Conservation (phyloP, 2,113 vertebrate species). For the Athene noctua region DNA sequence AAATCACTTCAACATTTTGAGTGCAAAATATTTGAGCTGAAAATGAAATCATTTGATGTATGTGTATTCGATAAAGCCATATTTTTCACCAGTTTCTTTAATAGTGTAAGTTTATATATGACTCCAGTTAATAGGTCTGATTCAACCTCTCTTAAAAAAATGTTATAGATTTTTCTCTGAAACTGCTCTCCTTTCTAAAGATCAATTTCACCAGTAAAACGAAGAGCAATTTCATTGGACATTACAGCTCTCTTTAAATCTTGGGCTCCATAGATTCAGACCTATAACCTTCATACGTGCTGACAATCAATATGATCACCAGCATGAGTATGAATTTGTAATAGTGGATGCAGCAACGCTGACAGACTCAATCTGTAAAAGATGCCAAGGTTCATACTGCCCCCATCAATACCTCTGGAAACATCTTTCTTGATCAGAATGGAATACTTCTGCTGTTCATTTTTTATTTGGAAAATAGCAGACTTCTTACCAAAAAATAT, state of each 20-base stretch:
- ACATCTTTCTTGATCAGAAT: background rate
- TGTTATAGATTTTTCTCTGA: background rate
- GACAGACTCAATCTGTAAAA: background rate
- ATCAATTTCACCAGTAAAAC: slow-evolving; percentile 1
- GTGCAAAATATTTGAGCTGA: background rate
- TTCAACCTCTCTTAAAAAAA: background rate
- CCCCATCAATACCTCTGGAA: background rate
- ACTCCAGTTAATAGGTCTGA: background rate
- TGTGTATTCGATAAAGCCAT: background rate
- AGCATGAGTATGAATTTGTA: background rate
- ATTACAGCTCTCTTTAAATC: background rate
- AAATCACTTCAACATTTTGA: background rate
- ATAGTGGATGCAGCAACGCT: background rate
- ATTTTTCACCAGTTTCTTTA: background rate
- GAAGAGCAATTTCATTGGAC: background rate
- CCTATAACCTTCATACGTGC: background rate
- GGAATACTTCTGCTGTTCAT: background rate
- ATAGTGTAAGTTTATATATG: background rate
- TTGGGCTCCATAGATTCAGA: background rate
- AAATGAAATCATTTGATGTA: background rate
- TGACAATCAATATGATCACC: background rate
- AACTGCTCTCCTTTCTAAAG: background rate
- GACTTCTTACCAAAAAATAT: slow-evolving; percentile 87
- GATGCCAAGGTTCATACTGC: background rate
- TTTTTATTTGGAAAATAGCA: background rate